Evolutionary conservation across 2,888 invertebrate genomes (phyloP).

Genomic region (Agrotis puta): DNA sequence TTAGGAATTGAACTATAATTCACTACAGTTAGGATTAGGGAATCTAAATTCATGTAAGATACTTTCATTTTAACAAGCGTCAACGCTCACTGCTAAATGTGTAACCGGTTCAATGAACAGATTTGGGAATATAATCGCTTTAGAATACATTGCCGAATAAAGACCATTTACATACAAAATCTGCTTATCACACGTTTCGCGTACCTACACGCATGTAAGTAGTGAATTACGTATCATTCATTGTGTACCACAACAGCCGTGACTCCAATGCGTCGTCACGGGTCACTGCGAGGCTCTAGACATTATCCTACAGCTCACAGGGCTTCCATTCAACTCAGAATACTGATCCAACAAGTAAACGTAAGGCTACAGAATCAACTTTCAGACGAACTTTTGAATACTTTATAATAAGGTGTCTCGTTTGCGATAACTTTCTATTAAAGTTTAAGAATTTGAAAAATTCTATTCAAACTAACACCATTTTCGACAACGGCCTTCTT

Average conservation of each 20-base stretch:
- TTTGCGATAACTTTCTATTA: background rate
- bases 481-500: background rate
- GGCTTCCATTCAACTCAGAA: slow-evolving; percentile 42
- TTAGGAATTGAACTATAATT: background rate
- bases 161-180: slow-evolving; percentile 45
- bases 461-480: background rate
- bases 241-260: slow-evolving; percentile 69
- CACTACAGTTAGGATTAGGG: background rate
- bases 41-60: background rate
- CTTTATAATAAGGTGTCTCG: background rate
- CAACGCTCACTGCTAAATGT: slow-evolving; percentile 10
- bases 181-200: slow-evolving; percentile 42
- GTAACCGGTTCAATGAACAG: slow-evolving; percentile 41
- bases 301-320: slow-evolving; percentile 60
- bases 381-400: background rate
- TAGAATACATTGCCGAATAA: slow-evolving; percentile 45
- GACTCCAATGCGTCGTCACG: slow-evolving; percentile 79
- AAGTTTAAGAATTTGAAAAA: background rate
- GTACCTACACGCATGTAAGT: slow-evolving; percentile 40
- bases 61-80: slow-evolving; percentile 4
- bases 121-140: slow-evolving; percentile 50
- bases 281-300: slow-evolving; percentile 75
- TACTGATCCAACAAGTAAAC: slow-evolving; percentile 5
- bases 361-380: background rate
- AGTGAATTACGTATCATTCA: slow-evolving; percentile 53